Conservation (phyloP, 2,888 invertebrate species). For the Agriopis aurantiaria region DNA sequence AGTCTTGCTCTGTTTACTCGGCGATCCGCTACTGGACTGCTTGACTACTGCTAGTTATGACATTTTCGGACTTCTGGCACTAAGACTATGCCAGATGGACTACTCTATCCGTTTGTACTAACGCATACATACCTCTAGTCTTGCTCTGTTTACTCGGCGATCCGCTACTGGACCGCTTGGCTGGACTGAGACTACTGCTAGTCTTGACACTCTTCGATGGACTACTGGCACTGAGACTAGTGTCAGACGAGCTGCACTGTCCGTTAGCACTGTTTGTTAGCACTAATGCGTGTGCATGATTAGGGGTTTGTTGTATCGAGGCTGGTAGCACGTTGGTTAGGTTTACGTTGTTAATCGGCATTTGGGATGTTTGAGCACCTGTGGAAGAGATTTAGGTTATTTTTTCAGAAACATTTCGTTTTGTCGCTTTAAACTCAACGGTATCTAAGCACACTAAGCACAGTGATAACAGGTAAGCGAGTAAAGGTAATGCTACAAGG, state of each 20-base stretch:
- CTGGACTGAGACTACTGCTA: constrained; percentile 93
- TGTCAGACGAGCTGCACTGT: constrained; percentile 83
- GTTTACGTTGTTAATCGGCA: constrained; percentile 78
- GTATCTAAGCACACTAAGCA: no score
- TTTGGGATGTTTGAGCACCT: constrained; percentile 68
- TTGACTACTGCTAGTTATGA: constrained; percentile 94
- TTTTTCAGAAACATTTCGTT: background rate
- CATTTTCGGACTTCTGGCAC: constrained; percentile 85
- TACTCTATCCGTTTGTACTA: background rate
- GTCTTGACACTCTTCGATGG: constrained; percentile 95
- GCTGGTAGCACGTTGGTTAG: constrained; percentile 68
- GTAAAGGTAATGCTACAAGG: no score
- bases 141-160: constrained; percentile 93
- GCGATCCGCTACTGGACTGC: constrained; percentile 93
- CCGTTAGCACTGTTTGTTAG: constrained; percentile 73
- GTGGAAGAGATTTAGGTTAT: constrained; percentile 13
- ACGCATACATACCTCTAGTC: constrained; percentile 88
- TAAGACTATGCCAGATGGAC: background rate
- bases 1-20: constrained; percentile 91
- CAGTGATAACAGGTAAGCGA: no score
- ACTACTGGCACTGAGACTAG: constrained; percentile 90
- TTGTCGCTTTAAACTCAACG: no score
- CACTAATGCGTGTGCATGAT: constrained; percentile 60
- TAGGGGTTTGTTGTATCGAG: constrained; percentile 71
- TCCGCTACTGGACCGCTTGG: constrained; percentile 93